phyloP scores from a whole-genome alignment of 2,113 vertebrate species.

The Trogon surrucura region DNA sequence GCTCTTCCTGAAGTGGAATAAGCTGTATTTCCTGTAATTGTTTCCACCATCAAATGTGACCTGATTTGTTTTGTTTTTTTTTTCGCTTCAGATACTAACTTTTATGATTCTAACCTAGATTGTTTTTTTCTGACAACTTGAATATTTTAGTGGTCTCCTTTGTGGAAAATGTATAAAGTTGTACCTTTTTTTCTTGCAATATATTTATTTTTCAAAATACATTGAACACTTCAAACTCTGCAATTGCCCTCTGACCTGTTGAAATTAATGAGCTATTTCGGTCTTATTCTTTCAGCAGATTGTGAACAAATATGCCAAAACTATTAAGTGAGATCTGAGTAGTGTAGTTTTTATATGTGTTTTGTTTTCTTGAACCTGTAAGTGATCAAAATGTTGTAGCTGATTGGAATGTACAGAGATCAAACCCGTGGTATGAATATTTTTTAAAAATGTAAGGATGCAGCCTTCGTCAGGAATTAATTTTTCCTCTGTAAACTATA shows the following conservation, averaged over 20 bases:
- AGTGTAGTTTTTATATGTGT: background rate
- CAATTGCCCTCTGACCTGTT: background rate
- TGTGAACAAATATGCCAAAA: background rate
- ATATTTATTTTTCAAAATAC: background rate
- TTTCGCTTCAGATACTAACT: background rate
- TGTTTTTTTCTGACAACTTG: background rate
- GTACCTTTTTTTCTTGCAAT: background rate
- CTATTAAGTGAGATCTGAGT: background rate
- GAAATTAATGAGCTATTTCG: background rate
- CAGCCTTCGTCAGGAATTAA: background rate
- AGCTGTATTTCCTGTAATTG: slow-evolving; percentile 76
- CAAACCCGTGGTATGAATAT: background rate
- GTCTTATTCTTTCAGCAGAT: background rate
- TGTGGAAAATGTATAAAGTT: background rate
- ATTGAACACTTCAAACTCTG: background rate
- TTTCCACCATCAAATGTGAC: slow-evolving; percentile 67
- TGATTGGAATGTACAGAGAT: accelerated
- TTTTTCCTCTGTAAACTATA: background rate
- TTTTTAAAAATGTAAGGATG: background rate
- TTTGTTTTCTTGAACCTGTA: background rate
- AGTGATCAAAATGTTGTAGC: background rate
- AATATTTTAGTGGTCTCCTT: background rate
- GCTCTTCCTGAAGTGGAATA: slow-evolving; percentile 66
- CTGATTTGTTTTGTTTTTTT: background rate
- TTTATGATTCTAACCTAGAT: background rate